phyloP scores from a whole-genome alignment of 2,113 vertebrate species.

The Lophochroa leadbeateri region DNA sequence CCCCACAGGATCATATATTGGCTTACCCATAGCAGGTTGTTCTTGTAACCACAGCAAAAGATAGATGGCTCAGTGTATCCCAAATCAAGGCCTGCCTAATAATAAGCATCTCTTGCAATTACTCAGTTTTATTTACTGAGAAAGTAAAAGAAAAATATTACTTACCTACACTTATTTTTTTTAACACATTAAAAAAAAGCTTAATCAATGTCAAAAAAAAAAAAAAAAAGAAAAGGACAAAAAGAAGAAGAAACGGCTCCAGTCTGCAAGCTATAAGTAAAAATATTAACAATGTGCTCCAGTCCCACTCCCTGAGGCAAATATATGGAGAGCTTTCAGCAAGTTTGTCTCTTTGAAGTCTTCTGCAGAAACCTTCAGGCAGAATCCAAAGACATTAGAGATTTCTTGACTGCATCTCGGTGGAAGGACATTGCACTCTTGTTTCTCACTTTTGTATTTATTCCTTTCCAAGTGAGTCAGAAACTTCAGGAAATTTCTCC shows the following conservation, averaged over 20 bases:
- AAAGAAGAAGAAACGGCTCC: neutral
- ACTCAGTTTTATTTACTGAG: neutral
- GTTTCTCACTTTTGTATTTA: neutral
- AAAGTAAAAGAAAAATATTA: neutral
- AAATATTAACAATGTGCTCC: neutral
- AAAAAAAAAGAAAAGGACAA: neutral
- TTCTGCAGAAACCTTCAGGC: neutral
- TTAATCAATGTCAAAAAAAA: neutral
- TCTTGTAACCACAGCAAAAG: neutral
- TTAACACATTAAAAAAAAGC: neutral
- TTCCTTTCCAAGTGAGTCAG: neutral
- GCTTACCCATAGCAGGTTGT: neutral
- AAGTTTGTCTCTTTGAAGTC: constrained; percentile 12
- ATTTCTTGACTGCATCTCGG: neutral
- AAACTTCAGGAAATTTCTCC: neutral
- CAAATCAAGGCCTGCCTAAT: neutral
- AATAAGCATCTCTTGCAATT: neutral
- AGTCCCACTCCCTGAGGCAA: neutral
- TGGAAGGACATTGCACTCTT: neutral
- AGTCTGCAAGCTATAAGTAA: neutral
- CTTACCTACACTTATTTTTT: neutral
- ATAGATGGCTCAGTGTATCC: neutral
- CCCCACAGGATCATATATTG: neutral
- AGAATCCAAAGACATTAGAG: neutral
- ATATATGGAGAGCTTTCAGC: neutral